Conservation (phyloP, 2,797 vertebrate genomes). For the Mastacembelus armatus region DNA sequence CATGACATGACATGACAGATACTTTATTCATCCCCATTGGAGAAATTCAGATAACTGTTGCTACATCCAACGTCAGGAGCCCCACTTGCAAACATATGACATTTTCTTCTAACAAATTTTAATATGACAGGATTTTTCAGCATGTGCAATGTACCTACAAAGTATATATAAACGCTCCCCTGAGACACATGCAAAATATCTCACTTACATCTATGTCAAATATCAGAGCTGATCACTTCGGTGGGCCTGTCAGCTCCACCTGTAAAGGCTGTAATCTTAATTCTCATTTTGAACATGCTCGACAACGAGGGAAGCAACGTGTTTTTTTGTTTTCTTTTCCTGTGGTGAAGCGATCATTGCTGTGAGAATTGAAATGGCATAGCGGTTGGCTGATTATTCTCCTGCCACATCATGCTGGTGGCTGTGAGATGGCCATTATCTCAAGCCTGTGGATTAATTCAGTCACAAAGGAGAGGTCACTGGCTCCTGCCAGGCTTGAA, state of each 20-base stretch:
- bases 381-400: constrained; percentile 63
- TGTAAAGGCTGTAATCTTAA: constrained; percentile 33
- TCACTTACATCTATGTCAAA: constrained; percentile 4
- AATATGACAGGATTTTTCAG: neutral
- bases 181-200: neutral
- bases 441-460: constrained; percentile 69
- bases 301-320: constrained; percentile 28
- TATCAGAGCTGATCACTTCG: constrained; percentile 32
- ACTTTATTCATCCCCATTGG: too few species aligned
- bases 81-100: neutral
- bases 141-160: neutral
- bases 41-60: too few species aligned
- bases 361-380: constrained; percentile 53
- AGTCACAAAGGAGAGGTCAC: constrained; percentile 75
- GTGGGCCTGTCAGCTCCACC: constrained; percentile 4
- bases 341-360: constrained; percentile 42
- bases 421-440: constrained; percentile 73
- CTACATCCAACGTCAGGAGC: neutral
- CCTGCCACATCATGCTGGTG: constrained; percentile 56
- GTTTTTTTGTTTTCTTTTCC: constrained; percentile 15
- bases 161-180: neutral
- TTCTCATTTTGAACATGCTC: constrained; percentile 53
- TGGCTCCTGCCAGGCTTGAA: constrained; percentile 61
- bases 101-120: neutral
- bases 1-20: too few species aligned